Conservation (phyloP, 2,888 invertebrate species). For the Apamea sordens region DNA sequence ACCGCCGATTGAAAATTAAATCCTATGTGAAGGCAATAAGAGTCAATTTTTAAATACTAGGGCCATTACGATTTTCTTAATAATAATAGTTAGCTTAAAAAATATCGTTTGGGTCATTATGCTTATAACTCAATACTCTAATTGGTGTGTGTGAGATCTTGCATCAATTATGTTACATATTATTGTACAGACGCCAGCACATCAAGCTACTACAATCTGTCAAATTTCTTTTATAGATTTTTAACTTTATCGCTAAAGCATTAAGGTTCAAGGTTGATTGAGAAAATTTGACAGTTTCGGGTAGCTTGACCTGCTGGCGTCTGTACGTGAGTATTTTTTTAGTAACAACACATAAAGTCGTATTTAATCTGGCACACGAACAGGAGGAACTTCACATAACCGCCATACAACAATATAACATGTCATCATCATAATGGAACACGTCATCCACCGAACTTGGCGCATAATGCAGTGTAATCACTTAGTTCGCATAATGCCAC, state of each 20-base stretch:
- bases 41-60: background rate
- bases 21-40: background rate
- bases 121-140: background rate
- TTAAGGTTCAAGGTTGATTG: no score
- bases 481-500: slow-evolving; percentile 53
- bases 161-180: background rate
- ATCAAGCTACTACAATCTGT: no score
- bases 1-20: background rate
- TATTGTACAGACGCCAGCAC: no score
- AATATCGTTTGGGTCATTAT: background rate
- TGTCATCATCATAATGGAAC: slow-evolving; percentile 51
- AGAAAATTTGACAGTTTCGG: no score
- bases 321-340: background rate
- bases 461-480: slow-evolving; percentile 60
- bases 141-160: background rate
- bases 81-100: background rate
- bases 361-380: background rate
- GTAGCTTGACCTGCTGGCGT: no score
- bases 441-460: slow-evolving; percentile 27
- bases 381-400: slow-evolving; percentile 13
- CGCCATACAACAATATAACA: slow-evolving; percentile 19
- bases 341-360: background rate
- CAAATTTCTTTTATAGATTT: no score
- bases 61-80: background rate
- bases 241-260: no score